These are phyloP conservation scores for Leptobrachium leishanense DNA, from an alignment of 2,113 vertebrate species.

Conservation along the genomic window DNA sequence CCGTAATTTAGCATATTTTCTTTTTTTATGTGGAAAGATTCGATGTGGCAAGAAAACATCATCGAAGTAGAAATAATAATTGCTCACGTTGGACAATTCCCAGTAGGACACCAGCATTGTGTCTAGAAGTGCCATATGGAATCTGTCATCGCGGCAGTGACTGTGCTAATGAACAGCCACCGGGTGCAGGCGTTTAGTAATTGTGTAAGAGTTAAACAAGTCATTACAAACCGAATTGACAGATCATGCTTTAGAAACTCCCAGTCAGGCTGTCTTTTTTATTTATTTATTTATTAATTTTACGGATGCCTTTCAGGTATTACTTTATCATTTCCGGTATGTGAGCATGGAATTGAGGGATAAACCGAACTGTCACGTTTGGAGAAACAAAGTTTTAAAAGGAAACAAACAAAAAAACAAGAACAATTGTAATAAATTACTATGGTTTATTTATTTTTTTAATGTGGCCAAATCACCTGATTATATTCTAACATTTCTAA, in stretches of 20 bases:
- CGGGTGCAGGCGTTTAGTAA: constrained; percentile 7
- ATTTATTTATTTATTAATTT: constrained; percentile 16
- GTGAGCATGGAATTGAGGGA: background rate
- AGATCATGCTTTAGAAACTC: background rate
- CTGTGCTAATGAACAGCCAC: constrained; percentile 11
- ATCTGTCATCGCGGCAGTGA: background rate
- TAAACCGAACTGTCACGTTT: background rate
- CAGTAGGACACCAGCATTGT: background rate
- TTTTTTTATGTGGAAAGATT: too few relatives aligned
- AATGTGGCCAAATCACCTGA: too few relatives aligned
- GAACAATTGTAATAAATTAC: too few relatives aligned
- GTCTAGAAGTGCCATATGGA: constrained; percentile 6
- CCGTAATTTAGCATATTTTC: too few relatives aligned
- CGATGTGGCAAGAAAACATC: too few relatives aligned
- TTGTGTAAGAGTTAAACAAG: background rate
- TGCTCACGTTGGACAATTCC: background rate
- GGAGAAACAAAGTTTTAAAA: too few relatives aligned
- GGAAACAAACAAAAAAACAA: too few relatives aligned
- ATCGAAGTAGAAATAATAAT: too few relatives aligned
- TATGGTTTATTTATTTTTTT: too few relatives aligned
- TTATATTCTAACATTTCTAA: too few relatives aligned
- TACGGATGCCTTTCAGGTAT: background rate
- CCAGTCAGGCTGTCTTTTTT: background rate
- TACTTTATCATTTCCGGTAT: constrained; percentile 9
- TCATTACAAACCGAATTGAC: background rate